Base-by-base conservation (phyloP, 2,888 invertebrate species). In the Entomobrya multifasciata region DNA sequence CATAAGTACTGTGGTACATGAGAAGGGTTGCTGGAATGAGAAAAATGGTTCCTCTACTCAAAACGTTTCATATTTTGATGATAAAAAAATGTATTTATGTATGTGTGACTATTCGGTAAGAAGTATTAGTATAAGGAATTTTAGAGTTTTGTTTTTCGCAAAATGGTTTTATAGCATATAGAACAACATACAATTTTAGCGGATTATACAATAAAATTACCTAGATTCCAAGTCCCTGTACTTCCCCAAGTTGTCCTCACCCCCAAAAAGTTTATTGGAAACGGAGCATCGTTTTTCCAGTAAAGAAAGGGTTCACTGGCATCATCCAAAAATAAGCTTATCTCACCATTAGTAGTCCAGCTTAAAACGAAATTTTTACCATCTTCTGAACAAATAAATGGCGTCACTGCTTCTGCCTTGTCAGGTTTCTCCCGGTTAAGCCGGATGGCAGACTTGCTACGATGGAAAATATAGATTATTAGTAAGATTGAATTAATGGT, bases 231-330 rank as follows among this genome's bases (percentile, higher is more conserved):
- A 88, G 94, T 93, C 87, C 95, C 95, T 87, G 94, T 93, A 36
- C 95, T 94, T 82, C 95, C 95, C 94, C 94, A 95, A 86, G 93
- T 94, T 15, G 95, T 95, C 86, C 95, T 94, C 86, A 95, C 93
- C 65, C 95, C 95, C 91, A 95, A 94, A 93, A 94, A 94, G 84
- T 94, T 94, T 80, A 95, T 92, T 67, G 94, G 93, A 92, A 95
- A 94, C 6, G 95, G 94, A 15, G 93, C 92, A 4, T 94, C 94
- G 92, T 95, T 94, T 88, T 92, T 92, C 95, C 95, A 95, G 90
- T 94, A 94, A 93, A 95, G 93, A 87, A 92, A 92, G n/a, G 91
- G 90, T 78, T 89, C 92, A 82, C 94, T 92, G 27, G 93, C 93
- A 27, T 94, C 94, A 44, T 91, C 92, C 25, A 93, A 92, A 44